phyloP scores from a whole-genome alignment of 2,113 vertebrate species.

The Rhinogobius similis region DNA sequence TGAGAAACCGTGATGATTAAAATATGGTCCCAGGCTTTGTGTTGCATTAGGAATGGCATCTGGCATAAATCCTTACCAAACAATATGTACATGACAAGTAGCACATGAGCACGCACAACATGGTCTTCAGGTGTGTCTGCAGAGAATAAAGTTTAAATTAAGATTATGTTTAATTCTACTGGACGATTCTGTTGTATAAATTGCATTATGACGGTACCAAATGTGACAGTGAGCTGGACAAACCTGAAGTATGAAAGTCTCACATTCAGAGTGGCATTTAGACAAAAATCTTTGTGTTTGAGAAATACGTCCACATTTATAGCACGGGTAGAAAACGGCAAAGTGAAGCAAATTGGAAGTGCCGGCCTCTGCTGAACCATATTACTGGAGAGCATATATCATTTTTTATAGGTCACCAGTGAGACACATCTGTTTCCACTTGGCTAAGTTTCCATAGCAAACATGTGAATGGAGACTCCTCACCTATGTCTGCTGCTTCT shows the following conservation, averaged over 20 bases:
- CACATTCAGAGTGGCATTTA: neutral
- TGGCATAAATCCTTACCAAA: neutral
- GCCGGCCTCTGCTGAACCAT: conserved; percentile 88
- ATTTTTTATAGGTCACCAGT: conserved; percentile 92
- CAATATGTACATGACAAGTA: too few species aligned
- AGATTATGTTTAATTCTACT: too few species aligned
- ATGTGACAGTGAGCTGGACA: too few species aligned
- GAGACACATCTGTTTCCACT: conserved; percentile 96
- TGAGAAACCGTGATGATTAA: neutral
- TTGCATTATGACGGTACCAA: too few species aligned
- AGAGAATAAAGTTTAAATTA: neutral
- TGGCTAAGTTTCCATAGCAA: conserved; percentile 88
- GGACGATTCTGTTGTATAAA: too few species aligned
- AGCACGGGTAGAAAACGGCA: conserved; percentile 88
- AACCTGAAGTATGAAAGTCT: neutral
- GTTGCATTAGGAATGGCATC: neutral
- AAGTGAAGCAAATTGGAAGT: conserved; percentile 96
- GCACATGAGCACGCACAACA: neutral
- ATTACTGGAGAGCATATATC: conserved; percentile 92
- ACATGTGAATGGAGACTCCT: conserved; percentile 84
- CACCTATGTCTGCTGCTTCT: conserved; percentile 63
- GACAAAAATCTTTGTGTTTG: conserved; percentile 43
- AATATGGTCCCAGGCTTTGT: neutral
- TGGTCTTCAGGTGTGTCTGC: neutral
- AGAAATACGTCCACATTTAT: conserved; percentile 88